Evolutionary conservation across 2,888 invertebrate species (phyloP), one percentile per base, ranked within the genome.

Genomic region (Lochmaea crataegi): DNA sequence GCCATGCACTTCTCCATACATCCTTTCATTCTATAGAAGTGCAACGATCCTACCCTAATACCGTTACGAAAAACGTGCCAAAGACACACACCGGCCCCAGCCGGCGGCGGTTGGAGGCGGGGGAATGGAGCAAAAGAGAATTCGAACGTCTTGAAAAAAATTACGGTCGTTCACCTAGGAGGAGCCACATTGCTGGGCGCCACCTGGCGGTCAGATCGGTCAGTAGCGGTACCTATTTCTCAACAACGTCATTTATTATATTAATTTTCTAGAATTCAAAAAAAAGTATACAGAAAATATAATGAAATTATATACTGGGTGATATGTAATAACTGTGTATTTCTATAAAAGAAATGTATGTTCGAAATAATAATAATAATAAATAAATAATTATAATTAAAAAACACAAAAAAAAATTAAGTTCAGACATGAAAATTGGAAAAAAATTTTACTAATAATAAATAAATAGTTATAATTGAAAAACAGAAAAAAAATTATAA

Each of bases 101-200:
- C 42, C 63, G 57, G 63, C 61, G 51, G 70, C 41, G 56, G 61
- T 65, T 57, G 76, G 71, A 69, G 68, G 65, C 42, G 58, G 60
- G 26, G 26, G 66, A 65, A 48, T 56, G 18, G 48, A 48, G 57
- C 12, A 61, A 63, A 58, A 68, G 64, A 57, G 71, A 56, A 60
- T 45, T 41, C 64, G 70, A 60, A 42, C 72, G 72, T 72, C 72
- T 71, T 60, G 48, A 74, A 75, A 78, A 32, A 76, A 76, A 76
- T 75, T 65, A 65, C 76, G 80, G 81, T 80, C 81, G 78, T 82
- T 82, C 80, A 82, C 81, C 81, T 79, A 72, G 22, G 65, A 74
- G n/a, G 64, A 65, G 68, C 16, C 72, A 66, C 60, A 65, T 63
- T 68, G 74, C 71, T 32, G 65, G 77, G 71, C 76, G 77, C 77